phyloP scores from a whole-genome alignment of 1,140 invertebrate species.

The Phymastichus coffea region DNA sequence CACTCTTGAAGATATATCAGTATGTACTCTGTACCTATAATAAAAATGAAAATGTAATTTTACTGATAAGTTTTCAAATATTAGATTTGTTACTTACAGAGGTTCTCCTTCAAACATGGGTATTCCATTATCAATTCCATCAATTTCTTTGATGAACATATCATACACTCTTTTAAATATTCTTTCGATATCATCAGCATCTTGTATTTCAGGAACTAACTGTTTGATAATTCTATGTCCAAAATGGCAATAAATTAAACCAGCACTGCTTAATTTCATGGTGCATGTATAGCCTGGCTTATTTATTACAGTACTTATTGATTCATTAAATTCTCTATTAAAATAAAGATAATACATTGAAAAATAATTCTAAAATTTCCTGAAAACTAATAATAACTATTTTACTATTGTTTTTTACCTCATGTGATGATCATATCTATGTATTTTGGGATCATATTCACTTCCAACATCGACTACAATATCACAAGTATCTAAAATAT shows the following conservation, averaged over 20 bases:
- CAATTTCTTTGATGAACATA: slow-evolving; percentile 89
- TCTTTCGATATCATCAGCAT: slow-evolving; percentile 57
- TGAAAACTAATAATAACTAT: not conserved
- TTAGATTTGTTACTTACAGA: slow-evolving; percentile 29
- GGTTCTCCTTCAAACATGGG: slow-evolving; percentile 76
- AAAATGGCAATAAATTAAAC: slow-evolving; percentile 90
- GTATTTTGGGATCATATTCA: slow-evolving; percentile 73
- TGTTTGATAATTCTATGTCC: slow-evolving; percentile 77
- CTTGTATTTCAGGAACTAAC: slow-evolving; percentile 55
- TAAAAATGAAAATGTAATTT: slow-evolving; percentile 24
- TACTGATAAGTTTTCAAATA: not conserved
- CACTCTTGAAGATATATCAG: slow-evolving; percentile 72
- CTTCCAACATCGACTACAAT: slow-evolving; percentile 97
- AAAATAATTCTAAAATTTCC: not conserved
- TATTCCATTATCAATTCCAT: slow-evolving; percentile 96
- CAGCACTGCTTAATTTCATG: slow-evolving; percentile 90
- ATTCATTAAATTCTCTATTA: slow-evolving; percentile 69
- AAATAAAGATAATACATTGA: slow-evolving; percentile 27
- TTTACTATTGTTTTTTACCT: slow-evolving; percentile 44
- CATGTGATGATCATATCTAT: slow-evolving; percentile 96
- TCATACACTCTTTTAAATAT: slow-evolving; percentile 88
- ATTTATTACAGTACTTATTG: slow-evolving; percentile 61
- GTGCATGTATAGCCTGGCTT: slow-evolving; percentile 57
- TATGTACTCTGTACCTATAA: slow-evolving; percentile 78
- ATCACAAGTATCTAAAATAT: slow-evolving; percentile 79